Evolutionary conservation across 2,113 vertebrate species (phyloP).

Genomic region (Heterocephalus glaber): DNA sequence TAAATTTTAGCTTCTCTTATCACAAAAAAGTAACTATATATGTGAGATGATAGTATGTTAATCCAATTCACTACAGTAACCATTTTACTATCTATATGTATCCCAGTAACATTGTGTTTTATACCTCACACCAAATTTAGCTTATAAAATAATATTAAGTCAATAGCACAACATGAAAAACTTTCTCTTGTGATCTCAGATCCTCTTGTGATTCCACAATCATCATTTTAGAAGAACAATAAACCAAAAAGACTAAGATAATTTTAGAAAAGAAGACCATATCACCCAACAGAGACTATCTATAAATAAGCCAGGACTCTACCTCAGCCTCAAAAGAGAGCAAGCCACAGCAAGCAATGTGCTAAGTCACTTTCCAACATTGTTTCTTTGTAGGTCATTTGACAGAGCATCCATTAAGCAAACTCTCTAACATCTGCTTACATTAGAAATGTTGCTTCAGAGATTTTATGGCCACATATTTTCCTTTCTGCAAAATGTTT

Average conservation of each 20-base stretch:
- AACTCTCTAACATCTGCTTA: slow-evolving; percentile 4
- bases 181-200: not conserved
- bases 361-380: not conserved
- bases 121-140: not conserved
- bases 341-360: not conserved
- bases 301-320: not conserved
- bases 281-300: not conserved
- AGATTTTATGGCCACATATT: not conserved
- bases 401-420: not conserved
- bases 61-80: not conserved
- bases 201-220: not conserved
- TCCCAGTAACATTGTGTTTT: not conserved
- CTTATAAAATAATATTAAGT: not conserved
- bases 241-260: not conserved
- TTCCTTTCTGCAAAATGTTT: not conserved
- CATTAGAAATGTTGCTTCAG: slow-evolving; percentile 25
- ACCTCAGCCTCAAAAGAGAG: not conserved
- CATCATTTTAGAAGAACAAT: not conserved
- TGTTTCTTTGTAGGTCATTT: not conserved
- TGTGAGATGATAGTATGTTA: not conserved
- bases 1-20: not conserved
- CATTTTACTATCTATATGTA: not conserved
- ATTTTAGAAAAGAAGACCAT: not conserved
- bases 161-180: not conserved
- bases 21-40: not conserved